Base-by-base conservation (phyloP, 2,113 vertebrate genomes). In the Australoheros scitulus region DNA sequence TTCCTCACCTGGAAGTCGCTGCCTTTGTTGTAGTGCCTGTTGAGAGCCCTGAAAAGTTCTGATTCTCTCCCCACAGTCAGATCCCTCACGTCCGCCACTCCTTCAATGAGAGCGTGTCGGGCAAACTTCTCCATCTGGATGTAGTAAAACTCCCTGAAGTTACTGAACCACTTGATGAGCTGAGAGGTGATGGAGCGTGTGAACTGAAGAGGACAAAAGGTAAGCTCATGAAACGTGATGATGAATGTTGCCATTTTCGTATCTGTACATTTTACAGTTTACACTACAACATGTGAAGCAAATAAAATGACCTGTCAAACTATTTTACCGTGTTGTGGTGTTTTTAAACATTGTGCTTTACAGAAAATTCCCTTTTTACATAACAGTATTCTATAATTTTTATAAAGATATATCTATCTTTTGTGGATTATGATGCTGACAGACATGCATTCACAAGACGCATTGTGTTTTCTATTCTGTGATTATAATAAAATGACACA, bases 141-240 rank as follows among this genome's bases (percentile, higher is more conserved):
- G 88, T 98, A 99, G 94, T 96, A 99, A 87, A 98, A 99, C 94
- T 99, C 97, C 2, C 97, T 96, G 90, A 99, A 99, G 93, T 99
- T 99, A 87, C 97, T 99, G 95, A 99, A 99, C 97, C 97, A 99
- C 86, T 99, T 99, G 95, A 98, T 97, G 91, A 99, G 97, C 95
- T 98, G 97, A 24, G 97, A 99, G 77, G 96, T 97, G 90, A 97
- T 95, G 90, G 97, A 97, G 87, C 97, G 97, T 6, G 96, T 97
- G 93, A 99, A 97, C 97, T 98, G 95, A 80, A 52, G 59, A 83
- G 2, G 2, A 55, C 18, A 20, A 79, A 50, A 34, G 89, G 90
- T 93, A 41, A 87, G 57, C 6, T 7, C 15, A 32, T 64, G 18
- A 59, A n/a, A 63, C 17, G 11, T 36, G 17, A 13, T 13, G 18